A percentile compares a stretch with the other conserved stretches of the same genome.
Evolutionary conservation across 2,113 vertebrate genomes (phyloP).

Genomic region (Oncorhynchus kisutch): DNA sequence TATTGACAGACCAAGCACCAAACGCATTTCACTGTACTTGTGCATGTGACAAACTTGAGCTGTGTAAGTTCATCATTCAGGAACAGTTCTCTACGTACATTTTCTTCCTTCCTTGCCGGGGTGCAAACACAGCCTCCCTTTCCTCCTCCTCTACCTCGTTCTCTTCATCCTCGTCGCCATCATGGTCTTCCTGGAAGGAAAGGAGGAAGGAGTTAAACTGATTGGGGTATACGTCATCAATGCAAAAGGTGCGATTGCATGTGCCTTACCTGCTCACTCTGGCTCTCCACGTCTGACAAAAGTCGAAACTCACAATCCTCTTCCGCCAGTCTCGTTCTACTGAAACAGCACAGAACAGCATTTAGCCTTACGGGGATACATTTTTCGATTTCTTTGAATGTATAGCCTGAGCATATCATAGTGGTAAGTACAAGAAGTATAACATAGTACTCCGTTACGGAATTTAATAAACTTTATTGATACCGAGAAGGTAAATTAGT

Average conservation of each 20-base stretch:
- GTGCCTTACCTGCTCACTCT: constrained; percentile 77
- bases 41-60: too few species aligned
- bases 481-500: too few species aligned
- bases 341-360: constrained; percentile 30
- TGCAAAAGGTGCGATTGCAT: not conserved
- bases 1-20: too few species aligned
- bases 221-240: not conserved
- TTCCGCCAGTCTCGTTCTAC: constrained; percentile 68
- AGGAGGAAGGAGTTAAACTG: not conserved
- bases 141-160: constrained; percentile 69
- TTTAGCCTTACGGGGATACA: not conserved
- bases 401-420: not conserved
- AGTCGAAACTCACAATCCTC: constrained; percentile 86
- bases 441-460: too few species aligned
- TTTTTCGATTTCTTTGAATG: not conserved
- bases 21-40: too few species aligned
- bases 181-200: constrained; percentile 57
- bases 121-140: constrained; percentile 75
- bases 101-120: constrained; percentile 68
- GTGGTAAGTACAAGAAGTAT: too few species aligned
- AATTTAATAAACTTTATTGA: too few species aligned
- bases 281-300: constrained; percentile 80
- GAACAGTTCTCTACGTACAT: constrained; percentile 72
- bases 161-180: constrained; percentile 51
- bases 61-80: not conserved